Evolutionary conservation across 2,797 vertebrate genomes (phyloP), one percentile per base, ranked within the genome.

Genomic region (Phrynocephalus vlangalii): DNA sequence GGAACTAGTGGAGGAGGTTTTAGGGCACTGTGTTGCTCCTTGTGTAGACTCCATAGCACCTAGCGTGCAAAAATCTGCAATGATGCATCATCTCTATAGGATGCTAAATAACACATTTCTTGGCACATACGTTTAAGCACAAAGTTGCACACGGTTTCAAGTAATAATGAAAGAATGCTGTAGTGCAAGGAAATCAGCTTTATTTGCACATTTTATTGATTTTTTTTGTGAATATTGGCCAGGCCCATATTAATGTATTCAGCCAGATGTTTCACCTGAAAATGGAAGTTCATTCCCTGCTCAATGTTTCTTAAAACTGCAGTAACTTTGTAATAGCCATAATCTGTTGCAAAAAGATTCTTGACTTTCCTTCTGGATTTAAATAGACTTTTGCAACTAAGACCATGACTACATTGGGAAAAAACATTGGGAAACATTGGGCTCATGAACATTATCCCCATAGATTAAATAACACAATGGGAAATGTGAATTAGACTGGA

Each of bases 131-230:
- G 9, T 83, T 71, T 60, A 88, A 84, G 76, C 67, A 79, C 76
- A 79, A n/a, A 71, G n/a, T 76, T 20, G 33, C 28, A 52, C 16
- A 71, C 33, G 11, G 16, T 33, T 79, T 56, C 68, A 63, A 92
- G 78, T 82, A 92, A 80, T 60, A 68, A 22, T 38, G 22, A 48
- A 18, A 89, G 15, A 86, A 9, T 83, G 18, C 71, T 71, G 44
- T 92, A 44, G 71, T 66, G 68, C 78, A 91, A 73, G 26, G 86
- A 33, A 89, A 67, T 83, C 83, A 70, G 44, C 90, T 90, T 78
- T 63, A 48, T 79, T 72, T 80, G 20, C 10, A 48, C 73, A 52
- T 82, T 68, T 86, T 28, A 18, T 60, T 78, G 72, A 28, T 71
- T 87, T 83, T 87, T 83, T 78, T 52, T 70, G 48, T 5, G 11